These are phyloP conservation scores for Cotesia glomerata DNA, from an alignment of 1,140 invertebrate species.

Conservation along the genomic window DNA sequence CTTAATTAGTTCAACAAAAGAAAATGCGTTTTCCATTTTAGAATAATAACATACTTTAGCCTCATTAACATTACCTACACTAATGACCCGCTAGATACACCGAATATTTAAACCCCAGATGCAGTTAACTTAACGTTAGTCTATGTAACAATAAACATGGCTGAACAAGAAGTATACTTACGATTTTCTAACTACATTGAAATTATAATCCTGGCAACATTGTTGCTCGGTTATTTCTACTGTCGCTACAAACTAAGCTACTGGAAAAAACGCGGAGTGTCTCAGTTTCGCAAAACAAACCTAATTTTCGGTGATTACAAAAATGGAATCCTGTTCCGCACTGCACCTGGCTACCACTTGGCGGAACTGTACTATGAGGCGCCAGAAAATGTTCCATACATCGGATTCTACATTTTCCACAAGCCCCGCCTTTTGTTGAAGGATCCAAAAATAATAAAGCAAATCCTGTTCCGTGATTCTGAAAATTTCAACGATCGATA, in stretches of 20 bases:
- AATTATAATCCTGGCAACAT: background rate
- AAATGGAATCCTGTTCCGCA: slow-evolving; percentile 33
- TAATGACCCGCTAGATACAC: no score
- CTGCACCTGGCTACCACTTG: slow-evolving; percentile 33
- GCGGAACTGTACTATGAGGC: slow-evolving; percentile 40
- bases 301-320: slow-evolving; percentile 48
- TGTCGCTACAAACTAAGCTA: slow-evolving; percentile 38
- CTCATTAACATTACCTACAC: no score
- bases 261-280: slow-evolving; percentile 37
- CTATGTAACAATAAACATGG: no score
- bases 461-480: slow-evolving; percentile 67
- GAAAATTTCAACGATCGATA: slow-evolving; percentile 57
- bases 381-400: slow-evolving; percentile 27
- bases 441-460: slow-evolving; percentile 65
- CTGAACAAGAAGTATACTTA: no score
- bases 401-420: slow-evolving; percentile 56
- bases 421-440: slow-evolving; percentile 62
- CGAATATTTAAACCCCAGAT: no score
- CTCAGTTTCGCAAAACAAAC: slow-evolving; percentile 20
- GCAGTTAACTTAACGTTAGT: no score
- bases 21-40: no score
- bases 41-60: no score
- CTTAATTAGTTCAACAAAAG: no score
- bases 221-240: slow-evolving; percentile 25
- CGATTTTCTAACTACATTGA: no score